phyloP scores from a whole-genome alignment of 1,140 invertebrate species.

The Drosophila insularis region DNA sequence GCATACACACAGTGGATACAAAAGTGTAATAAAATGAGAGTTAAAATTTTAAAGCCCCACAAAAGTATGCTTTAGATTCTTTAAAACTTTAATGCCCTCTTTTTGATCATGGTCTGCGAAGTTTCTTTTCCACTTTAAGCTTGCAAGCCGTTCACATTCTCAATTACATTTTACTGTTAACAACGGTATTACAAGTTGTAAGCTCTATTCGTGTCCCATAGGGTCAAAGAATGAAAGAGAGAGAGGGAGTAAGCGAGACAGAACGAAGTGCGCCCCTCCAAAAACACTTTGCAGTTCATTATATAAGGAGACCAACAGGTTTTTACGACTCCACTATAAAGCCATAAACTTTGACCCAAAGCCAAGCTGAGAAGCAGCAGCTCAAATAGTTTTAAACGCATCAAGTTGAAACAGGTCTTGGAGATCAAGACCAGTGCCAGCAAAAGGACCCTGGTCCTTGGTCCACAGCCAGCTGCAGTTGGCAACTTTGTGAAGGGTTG shows the following conservation, averaged over 20 bases:
- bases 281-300: constrained; percentile 50
- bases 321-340: constrained; percentile 66
- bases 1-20: not conserved
- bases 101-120: not conserved
- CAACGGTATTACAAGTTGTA: constrained; percentile 64
- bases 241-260: not conserved
- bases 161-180: constrained; percentile 55
- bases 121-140: not conserved
- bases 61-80: constrained; percentile 1
- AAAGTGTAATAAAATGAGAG: not conserved
- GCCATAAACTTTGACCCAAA: constrained; percentile 79
- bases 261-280: not conserved
- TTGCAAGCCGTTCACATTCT: constrained; percentile 27
- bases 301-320: constrained; percentile 62
- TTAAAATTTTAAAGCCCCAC: not conserved
- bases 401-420: constrained; percentile 30
- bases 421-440: constrained; percentile 2
- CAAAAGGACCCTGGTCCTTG: not conserved
- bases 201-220: constrained; percentile 28
- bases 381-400: constrained; percentile 79
- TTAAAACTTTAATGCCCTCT: not conserved
- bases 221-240: not conserved
- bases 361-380: constrained; percentile 73
- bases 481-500: constrained; percentile 32
- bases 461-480: constrained; percentile 51